phyloP scores from a whole-genome alignment of 2,113 vertebrate species.

The Macquaria ambigua region DNA sequence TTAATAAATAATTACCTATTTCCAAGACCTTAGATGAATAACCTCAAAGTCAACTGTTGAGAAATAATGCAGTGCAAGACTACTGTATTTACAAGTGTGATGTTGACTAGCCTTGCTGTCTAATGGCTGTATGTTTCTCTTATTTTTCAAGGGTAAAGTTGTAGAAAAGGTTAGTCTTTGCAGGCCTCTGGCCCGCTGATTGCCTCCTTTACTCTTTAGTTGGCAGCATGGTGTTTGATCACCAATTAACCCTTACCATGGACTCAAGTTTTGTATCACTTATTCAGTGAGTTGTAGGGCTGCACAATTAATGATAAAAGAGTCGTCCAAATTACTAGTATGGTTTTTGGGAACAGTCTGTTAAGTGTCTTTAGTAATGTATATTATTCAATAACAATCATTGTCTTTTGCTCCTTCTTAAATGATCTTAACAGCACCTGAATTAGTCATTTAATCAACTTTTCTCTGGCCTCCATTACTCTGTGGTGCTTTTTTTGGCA shows the following conservation, averaged over 20 bases:
- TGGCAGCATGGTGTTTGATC: conserved; percentile 68
- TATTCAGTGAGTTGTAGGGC: conserved; percentile 33
- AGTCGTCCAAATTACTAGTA: background rate
- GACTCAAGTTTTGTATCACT: background rate
- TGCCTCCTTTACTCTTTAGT: conserved; percentile 15
- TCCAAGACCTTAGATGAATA: background rate
- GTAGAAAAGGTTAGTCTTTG: conserved; percentile 82
- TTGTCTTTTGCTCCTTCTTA: background rate
- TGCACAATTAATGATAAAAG: conserved; percentile 53
- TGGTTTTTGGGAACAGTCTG: background rate
- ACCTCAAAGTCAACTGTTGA: background rate
- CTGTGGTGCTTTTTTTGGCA: background rate
- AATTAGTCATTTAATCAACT: background rate
- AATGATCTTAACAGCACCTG: background rate
- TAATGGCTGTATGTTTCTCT: conserved; percentile 53
- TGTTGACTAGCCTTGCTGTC: conserved; percentile 9
- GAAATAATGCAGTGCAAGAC: background rate
- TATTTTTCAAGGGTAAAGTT: conserved; percentile 79
- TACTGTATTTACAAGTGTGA: background rate
- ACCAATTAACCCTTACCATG: conserved; percentile 44
- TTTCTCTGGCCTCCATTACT: background rate
- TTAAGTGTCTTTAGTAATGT: background rate
- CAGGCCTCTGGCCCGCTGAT: conserved; percentile 5
- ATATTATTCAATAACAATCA: background rate
- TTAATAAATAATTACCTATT: background rate